Evolutionary conservation across 53 echinoderm and acorn worm genomes (phyloP).

Genomic region (Antedon mediterranea): DNA sequence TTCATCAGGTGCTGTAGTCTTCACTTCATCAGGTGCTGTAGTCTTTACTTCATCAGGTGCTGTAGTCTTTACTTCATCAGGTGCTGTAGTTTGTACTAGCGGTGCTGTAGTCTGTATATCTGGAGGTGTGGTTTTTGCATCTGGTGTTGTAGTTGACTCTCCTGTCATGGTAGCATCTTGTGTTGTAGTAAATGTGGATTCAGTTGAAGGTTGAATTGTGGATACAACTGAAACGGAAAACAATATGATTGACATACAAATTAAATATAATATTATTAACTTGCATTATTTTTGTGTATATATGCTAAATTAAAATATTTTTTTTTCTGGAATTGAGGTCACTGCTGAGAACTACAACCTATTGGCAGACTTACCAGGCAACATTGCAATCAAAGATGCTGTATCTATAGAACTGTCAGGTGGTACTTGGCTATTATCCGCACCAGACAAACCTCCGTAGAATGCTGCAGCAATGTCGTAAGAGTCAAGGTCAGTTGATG

Average conservation of each 20-base stretch:
- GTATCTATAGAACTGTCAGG: not conserved
- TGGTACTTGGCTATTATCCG: not conserved
- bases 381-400: not conserved
- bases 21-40: no score
- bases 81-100: not conserved
- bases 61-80: no score
- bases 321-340: no score
- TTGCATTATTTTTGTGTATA: no score
- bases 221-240: not conserved
- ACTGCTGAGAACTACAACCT: no score
- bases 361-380: not conserved
- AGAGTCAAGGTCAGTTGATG: not conserved
- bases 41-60: not conserved
- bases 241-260: no score
- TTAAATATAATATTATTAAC: no score
- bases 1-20: no score
- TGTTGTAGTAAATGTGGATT: not conserved
- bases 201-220: not conserved
- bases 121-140: not conserved
- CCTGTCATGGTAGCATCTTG: not conserved
- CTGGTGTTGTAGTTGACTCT: not conserved
- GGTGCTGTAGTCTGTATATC: not conserved
- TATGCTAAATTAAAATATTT: not conserved
- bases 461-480: not conserved
- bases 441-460: not conserved